Evolutionary conservation across 2,113 vertebrate species (phyloP).

Genomic region (Sebastes schlegelii): DNA sequence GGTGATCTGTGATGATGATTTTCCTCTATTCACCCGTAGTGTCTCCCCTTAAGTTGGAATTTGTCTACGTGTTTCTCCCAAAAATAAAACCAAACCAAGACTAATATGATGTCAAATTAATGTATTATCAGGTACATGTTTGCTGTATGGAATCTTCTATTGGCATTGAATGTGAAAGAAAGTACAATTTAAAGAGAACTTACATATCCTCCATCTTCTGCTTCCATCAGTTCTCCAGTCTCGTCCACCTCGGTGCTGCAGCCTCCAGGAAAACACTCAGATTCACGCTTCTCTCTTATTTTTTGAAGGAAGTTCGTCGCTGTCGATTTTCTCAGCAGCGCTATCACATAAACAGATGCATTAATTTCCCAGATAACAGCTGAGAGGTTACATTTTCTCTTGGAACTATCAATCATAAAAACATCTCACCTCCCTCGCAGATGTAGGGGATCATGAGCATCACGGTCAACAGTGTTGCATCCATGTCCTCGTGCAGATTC

Average conservation of each 20-base stretch:
- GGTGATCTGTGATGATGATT: no score
- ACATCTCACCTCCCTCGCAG: conserved; percentile 76
- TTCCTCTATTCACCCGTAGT: no score
- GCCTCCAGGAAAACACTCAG: conserved; percentile 71
- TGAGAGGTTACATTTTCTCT: not conserved
- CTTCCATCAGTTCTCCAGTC: conserved; percentile 67
- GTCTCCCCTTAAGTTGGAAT: no score
- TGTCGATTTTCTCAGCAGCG: conserved; percentile 74
- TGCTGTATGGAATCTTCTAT: not conserved
- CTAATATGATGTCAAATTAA: not conserved
- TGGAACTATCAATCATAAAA: conserved; percentile 15
- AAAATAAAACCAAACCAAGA: not conserved
- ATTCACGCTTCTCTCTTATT: conserved; percentile 58
- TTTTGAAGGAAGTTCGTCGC: conserved; percentile 73
- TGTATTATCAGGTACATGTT: not conserved
- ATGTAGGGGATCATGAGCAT: conserved; percentile 68
- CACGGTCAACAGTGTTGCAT: conserved; percentile 65
- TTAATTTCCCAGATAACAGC: not conserved
- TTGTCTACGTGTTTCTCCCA: not conserved
- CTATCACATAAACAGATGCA: conserved; percentile 55
- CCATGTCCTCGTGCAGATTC: conserved; percentile 61
- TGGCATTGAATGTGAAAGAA: not conserved
- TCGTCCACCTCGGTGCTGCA: conserved; percentile 77
- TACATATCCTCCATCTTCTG: conserved; percentile 66
- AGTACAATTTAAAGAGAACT: conserved; percentile 42